Percentiles rank a stretch among this genome's conserved stretches.
phyloP scores from a whole-genome alignment of 2,888 invertebrate genomes.

The Nowickia ferox region DNA sequence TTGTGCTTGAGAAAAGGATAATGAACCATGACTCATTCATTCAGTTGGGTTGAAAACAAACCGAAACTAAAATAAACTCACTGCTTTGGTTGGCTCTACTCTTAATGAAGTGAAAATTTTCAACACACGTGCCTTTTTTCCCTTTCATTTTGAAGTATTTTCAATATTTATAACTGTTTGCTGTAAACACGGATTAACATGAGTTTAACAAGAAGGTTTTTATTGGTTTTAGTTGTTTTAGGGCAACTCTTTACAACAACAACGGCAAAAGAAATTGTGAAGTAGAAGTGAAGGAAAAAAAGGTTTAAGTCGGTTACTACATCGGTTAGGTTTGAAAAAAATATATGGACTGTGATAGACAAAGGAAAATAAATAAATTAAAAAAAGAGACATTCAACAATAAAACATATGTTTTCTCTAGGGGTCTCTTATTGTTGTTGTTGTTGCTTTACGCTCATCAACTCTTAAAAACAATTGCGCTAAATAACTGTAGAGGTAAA shows the following conservation, averaged over 20 bases:
- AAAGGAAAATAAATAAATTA: constrained; percentile 4
- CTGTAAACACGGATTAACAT: constrained; percentile 45
- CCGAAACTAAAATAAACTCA: constrained; percentile 40
- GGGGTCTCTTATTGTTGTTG: constrained; percentile 40
- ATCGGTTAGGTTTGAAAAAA: too few relatives aligned
- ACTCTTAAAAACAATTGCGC: constrained; percentile 5
- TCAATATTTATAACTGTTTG: neutral
- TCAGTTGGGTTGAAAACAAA: constrained; percentile 22
- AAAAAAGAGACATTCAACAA: constrained; percentile 14
- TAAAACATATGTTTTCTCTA: constrained; percentile 66
- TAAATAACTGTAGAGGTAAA: constrained; percentile 14
- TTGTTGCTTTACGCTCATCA: constrained; percentile 29
- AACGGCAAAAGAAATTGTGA: neutral
- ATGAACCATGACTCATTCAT: constrained; percentile 46
- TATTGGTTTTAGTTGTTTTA: constrained; percentile 36
- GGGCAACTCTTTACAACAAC: constrained; percentile 22
- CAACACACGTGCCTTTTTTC: constrained; percentile 49
- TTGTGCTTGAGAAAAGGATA: constrained; percentile 23
- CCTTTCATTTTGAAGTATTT: neutral
- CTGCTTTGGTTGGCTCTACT: neutral
- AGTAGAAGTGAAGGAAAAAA: neutral
- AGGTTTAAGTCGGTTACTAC: constrained; percentile 29
- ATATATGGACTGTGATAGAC: neutral
- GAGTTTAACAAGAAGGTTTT: constrained; percentile 49
- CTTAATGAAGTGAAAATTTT: constrained; percentile 54